Percentiles rank a stretch among this genome's conserved stretches.
Evolutionary conservation across 2,113 vertebrate genomes (phyloP).

Genomic region (Corynorhinus townsendii): DNA sequence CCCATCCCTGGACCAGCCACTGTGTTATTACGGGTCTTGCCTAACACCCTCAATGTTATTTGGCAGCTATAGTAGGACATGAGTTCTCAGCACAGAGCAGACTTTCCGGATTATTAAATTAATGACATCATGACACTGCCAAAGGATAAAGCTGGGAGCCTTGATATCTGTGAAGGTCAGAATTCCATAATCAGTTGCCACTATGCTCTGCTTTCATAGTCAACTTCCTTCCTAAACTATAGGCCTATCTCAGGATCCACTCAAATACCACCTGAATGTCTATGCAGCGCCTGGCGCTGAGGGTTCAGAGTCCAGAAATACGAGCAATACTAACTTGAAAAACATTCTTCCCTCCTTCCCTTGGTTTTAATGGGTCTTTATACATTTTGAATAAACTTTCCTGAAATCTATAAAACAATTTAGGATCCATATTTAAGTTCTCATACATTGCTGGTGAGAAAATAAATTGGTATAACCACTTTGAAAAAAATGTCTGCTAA

Average conservation of each 20-base stretch:
- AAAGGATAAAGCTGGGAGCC: not conserved
- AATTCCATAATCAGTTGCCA: not conserved
- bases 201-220: not conserved
- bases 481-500: not conserved
- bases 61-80: not conserved
- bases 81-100: not conserved
- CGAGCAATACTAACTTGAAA: not conserved
- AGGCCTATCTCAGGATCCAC: not conserved
- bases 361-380: not conserved
- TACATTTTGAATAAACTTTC: not conserved
- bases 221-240: not conserved
- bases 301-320: not conserved
- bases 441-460: not conserved
- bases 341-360: not conserved
- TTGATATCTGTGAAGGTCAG: not conserved
- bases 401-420: not conserved
- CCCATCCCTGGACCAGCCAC: not conserved
- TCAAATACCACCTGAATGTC: not conserved
- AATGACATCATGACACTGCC: not conserved
- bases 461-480: not conserved
- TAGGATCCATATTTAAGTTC: conserved; percentile 30
- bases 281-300: not conserved
- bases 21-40: not conserved
- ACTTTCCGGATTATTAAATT: not conserved
- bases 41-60: not conserved